Conservation (phyloP, 2,888 invertebrate genomes). For the Andricus quercusramuli region DNA sequence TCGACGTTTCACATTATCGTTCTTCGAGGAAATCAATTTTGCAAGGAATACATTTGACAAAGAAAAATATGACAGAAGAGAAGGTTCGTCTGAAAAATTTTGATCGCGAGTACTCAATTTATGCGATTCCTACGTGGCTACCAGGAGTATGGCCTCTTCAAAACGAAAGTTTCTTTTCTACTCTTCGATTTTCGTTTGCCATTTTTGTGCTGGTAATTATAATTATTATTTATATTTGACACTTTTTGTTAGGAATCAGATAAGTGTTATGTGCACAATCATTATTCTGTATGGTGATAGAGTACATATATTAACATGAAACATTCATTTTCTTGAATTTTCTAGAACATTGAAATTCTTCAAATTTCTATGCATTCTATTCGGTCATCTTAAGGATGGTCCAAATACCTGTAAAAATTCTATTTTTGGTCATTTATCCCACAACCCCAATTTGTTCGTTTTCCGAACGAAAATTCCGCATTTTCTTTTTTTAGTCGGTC, state of each 20-base stretch:
- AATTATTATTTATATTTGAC: not conserved
- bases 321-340: too few species aligned
- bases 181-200: constrained; percentile 15
- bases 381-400: too few species aligned
- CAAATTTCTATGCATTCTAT: too few species aligned
- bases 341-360: too few species aligned
- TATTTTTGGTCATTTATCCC: too few species aligned
- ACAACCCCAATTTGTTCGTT: too few species aligned
- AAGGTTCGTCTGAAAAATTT: constrained; percentile 13
- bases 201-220: constrained; percentile 36
- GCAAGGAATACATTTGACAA: not conserved
- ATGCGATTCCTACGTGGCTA: constrained; percentile 36
- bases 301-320: too few species aligned
- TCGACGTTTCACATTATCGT: not conserved
- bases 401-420: too few species aligned
- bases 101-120: constrained; percentile 3
- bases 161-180: constrained; percentile 4
- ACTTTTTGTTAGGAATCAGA: not conserved
- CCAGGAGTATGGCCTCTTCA: constrained; percentile 37
- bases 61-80: constrained; percentile 4
- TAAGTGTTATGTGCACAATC: not conserved
- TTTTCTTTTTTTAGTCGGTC: too few species aligned
- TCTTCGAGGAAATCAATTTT: not conserved
- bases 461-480: rapidly evolving
- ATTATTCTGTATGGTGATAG: too few species aligned